Base-by-base conservation (phyloP, 2,113 vertebrate genomes). In the Gallinago media region DNA sequence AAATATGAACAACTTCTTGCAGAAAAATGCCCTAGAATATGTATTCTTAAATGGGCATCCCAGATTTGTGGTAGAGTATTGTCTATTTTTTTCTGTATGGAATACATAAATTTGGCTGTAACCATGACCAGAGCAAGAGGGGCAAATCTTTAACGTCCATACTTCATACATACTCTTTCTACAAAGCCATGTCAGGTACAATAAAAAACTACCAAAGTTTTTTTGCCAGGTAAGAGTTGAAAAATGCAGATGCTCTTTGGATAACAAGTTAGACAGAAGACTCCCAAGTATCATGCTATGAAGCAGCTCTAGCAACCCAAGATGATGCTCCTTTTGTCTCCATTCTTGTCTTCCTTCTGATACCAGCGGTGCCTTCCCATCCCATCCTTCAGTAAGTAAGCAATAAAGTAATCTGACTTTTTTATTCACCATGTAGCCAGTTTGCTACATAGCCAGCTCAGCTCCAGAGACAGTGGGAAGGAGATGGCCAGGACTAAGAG, bases 391-490 rank as follows among this genome's bases (percentile, higher is more conserved):
- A 27, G 6, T 62, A 59, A 20, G 18, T 71, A 25, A 50, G 25
- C 1, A 1, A 34, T 16, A 36, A 59, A 65, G 4, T 75, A 34
- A 59, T 16, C 10, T 80, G 55, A 38, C 15, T 25, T 54, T 47
- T 77, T 72, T n/a, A 11, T 25, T 63, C 15, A 4, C 12, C 6
- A 4, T 17, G 27, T 62, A 31, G 22, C 23, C 31, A n/a, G 4
- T 42, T 61, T 67, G n/a, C 19, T 16, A 15, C 0, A 0, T 23
- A 52, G 32, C 12, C 18, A 76, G 22, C 26, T 65, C 8, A 15
- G 8, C 31, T 82, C 8, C 18, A 36, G 65, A 66, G 19, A 8
- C 4, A 7, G 25, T 55, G 12, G 1, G 14, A 59, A 22, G 11
- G 12, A 44, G 4, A 68, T 34, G 8, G 11, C 6, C 21, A 42